phyloP scores from a whole-genome alignment of 64 coral and sea anemone species.

The Montipora efflorescens region DNA sequence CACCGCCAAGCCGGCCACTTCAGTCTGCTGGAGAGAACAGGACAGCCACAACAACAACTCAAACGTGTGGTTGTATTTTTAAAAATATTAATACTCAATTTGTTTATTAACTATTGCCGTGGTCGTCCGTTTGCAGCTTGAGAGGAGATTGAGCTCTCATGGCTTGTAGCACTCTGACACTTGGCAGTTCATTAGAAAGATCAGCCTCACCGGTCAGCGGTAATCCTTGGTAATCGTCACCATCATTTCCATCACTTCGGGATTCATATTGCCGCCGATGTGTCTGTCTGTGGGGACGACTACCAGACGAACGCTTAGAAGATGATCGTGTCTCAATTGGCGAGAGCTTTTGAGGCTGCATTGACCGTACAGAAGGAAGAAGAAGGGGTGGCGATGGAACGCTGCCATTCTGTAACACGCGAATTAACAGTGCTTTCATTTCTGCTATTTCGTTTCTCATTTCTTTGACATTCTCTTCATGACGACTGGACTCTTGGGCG shows the following conservation, averaged over 20 bases:
- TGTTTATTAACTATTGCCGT: neutral
- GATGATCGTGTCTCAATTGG: constrained; percentile 20
- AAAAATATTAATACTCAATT: too few species aligned
- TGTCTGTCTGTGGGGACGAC: constrained; percentile 68
- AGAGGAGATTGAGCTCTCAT: constrained; percentile 1
- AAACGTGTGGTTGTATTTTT: too few species aligned
- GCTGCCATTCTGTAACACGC: constrained; percentile 28
- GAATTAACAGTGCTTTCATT: constrained; percentile 72
- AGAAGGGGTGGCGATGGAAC: constrained; percentile 1
- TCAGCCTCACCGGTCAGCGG: constrained; percentile 25
- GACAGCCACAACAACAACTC: too few species aligned
- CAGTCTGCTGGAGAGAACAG: too few species aligned
- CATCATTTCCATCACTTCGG: constrained; percentile 64
- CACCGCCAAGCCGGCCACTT: too few species aligned
- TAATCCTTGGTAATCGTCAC: constrained; percentile 71
- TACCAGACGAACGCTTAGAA: constrained; percentile 15
- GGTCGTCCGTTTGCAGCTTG: neutral
- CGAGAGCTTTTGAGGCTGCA: neutral
- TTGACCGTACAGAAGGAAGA: constrained; percentile 37
- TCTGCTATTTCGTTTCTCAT: constrained; percentile 82
- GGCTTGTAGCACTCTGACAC: constrained; percentile 50
- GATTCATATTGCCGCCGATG: constrained; percentile 32
- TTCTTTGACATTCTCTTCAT: constrained; percentile 69
- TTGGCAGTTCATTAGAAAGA: constrained; percentile 28
- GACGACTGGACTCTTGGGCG: constrained; percentile 47